Percentiles rank a stretch among this genome's conserved stretches.
Conservation (phyloP, 2,888 invertebrate genomes). For the Melieria omissa region DNA sequence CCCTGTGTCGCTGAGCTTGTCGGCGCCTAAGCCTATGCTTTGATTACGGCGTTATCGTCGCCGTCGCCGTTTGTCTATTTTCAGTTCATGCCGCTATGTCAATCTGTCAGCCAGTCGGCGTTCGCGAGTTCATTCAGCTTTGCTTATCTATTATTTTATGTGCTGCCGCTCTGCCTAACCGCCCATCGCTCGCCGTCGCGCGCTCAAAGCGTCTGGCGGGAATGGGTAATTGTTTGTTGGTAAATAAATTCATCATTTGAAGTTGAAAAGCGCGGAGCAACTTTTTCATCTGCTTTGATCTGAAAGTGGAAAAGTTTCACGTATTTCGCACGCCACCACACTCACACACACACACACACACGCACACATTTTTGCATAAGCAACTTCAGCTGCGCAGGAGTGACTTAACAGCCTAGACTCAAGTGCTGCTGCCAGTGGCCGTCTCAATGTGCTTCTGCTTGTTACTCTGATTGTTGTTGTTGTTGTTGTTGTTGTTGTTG, state of each 20-base stretch:
- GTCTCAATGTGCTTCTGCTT: too few species aligned
- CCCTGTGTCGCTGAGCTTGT: neutral
- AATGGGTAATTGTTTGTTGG: constrained; percentile 4
- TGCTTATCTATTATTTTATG: neutral
- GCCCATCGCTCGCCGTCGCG: too few species aligned
- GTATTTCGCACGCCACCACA: constrained; percentile 21
- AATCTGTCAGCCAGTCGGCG: neutral
- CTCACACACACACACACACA: neutral
- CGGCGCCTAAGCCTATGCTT: constrained; percentile 8
- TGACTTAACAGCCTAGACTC: neutral
- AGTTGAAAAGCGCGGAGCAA: constrained; percentile 27
- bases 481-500: neutral
- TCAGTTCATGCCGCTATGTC: too few species aligned
- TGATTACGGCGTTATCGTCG: constrained; percentile 16
- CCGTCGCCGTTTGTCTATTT: neutral
- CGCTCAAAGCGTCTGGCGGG: too few species aligned
- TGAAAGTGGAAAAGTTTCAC: constrained; percentile 24
- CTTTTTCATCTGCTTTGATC: constrained; percentile 24
- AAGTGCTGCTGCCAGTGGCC: neutral
- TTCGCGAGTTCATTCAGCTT: neutral
- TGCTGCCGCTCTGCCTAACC: neutral
- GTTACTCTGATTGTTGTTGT: too few species aligned
- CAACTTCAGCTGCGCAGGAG: neutral
- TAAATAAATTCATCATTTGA: constrained; percentile 32
- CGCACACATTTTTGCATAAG: neutral